Evolutionary conservation across 2,888 invertebrate species (phyloP), one percentile per base, ranked within the genome.

Genomic region (Quadroppia sp.): DNA sequence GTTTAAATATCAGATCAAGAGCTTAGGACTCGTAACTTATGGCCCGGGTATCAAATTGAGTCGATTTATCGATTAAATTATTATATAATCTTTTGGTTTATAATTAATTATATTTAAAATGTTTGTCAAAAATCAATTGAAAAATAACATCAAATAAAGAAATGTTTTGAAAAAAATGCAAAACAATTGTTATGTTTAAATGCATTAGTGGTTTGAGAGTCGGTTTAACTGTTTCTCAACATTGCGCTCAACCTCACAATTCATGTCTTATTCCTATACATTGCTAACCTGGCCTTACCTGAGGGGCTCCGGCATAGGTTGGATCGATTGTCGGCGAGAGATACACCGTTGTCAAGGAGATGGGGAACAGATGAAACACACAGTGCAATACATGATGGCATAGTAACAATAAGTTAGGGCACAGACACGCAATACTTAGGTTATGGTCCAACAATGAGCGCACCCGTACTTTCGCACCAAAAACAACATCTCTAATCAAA

Each of bases 281-380:
- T 53, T 23, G 11, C 53, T 59, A 64, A 64, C 64, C 64, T 32
- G 36, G 36, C 36, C 36, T 64, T 64, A 64, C 64, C 64, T 64
- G 64, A 64, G 64, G 64, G 64, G 32, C 40, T 64, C 36, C n/a
- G 64, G 64, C 64, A 64, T 36, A 30, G 64, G 64, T 64, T 64
- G 9, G 64, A 64, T 64, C 64, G 64, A 64, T 59, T 59, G 4
- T 36, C 32, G 64, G 64, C 36, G 64, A 64, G 64, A 64, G 36
- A n/a, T n/a, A n/a, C 36, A 64, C 32, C 64, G 20, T 64, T 4
- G 9, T 36, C 64, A 64, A 36, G 36, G 64, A n/a, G 40, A 64
- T n/a, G 32, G 56, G 20, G 11, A 64, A 36, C 20, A 36, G 64
- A 64, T 64, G 64, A 64, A 64, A 64, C 64, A 64, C 64, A 64